Evolutionary conservation across 2,888 invertebrate species (phyloP), one percentile per base, ranked within the genome.

Genomic region (Hirtodrosophila confusa): DNA sequence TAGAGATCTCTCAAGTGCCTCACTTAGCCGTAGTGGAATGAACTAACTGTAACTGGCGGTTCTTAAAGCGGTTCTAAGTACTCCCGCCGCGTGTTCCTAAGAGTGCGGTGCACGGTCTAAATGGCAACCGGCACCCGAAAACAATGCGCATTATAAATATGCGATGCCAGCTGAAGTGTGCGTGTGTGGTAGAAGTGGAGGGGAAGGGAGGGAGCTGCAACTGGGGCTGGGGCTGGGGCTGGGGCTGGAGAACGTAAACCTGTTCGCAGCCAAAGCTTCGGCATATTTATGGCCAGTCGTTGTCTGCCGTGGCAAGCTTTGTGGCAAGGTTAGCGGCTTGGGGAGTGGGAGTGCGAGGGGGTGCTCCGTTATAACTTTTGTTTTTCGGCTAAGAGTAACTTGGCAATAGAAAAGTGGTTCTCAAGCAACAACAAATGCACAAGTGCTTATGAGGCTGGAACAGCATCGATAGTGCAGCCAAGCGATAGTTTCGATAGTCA

Each of bases 341-440:
- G n/a, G 7, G 4, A 0, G 9, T 8, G n/a, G 3, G 35, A 1
- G 29, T 10, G 8, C 6, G 49, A 27, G 40, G 39, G 33, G 33
- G 31, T 2, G 47, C 40, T 63, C 75, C 78, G 75, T 78, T 84
- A 80, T 67, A 69, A 64, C 75, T 85, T 82, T 82, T 82, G 63
- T 72, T 78, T 86, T 73, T 65, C 61, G 48, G 43, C 48, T 51
- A 27, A 24, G 27, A 56, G 29, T 57, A 57, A 47, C 56, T 41
- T 17, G 12, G 48, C 45, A 36, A 27, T 55, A 49, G 49, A 50
- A 51, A 60, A 60, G 61, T 64, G 51, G 35, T n/a, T 40, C 44
- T 27, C 27, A 27, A 49, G 43, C 33, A 43, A 31, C 53, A 31
- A 27, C 36, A 53, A 31, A 29, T 23, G 11, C 29, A 56, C 43